phyloP scores from a whole-genome alignment of 2,888 invertebrate genomes.

The Scaptomyza caliginosa region DNA sequence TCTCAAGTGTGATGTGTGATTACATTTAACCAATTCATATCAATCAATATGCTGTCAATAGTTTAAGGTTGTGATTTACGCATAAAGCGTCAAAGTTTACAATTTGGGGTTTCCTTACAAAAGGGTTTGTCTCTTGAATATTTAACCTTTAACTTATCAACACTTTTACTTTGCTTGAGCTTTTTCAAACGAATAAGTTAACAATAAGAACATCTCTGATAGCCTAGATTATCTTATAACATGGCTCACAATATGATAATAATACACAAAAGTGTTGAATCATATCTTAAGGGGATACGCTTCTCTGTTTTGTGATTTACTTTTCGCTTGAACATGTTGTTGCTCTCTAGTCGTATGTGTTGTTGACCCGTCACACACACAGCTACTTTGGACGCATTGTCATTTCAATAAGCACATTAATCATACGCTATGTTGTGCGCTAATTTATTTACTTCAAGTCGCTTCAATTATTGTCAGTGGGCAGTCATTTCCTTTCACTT shows the following conservation, averaged over 20 bases:
- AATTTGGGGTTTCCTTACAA: neutral
- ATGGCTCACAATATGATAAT: neutral
- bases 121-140: neutral
- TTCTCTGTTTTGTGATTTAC: conserved; percentile 19
- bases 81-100: no score
- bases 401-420: conserved; percentile 72
- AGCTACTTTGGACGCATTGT: conserved; percentile 26
- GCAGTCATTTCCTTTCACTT: conserved; percentile 4
- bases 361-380: conserved; percentile 44
- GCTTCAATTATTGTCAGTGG: conserved; percentile 63
- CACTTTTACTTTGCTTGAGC: neutral
- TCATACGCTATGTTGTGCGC: conserved; percentile 72
- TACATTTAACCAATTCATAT: neutral
- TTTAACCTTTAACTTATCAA: neutral
- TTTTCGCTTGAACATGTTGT: conserved; percentile 4
- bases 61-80: no score
- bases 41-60: neutral
- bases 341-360: conserved; percentile 43
- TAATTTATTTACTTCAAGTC: conserved; percentile 71
- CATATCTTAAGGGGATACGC: neutral
- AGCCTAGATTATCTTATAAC: neutral
- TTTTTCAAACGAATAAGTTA: no score
- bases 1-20: neutral
- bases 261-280: neutral
- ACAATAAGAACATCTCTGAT: no score